These are phyloP conservation scores for Eidolon dupreanum DNA, from an alignment of 2,797 vertebrate genomes.

Conservation along the genomic window DNA sequence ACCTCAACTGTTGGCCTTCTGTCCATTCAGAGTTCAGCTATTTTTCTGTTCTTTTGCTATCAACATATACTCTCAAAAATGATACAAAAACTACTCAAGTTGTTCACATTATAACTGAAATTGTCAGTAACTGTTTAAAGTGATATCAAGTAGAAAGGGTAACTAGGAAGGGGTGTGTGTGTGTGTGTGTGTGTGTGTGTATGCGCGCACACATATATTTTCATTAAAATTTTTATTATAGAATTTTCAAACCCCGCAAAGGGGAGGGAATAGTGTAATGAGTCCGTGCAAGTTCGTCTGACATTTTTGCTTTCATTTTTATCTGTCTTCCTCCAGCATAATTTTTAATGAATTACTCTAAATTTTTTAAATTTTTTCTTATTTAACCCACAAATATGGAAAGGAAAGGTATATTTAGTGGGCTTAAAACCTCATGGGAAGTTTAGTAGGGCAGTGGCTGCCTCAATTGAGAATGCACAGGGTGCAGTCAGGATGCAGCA, in stretches of 20 bases:
- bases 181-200: too few relatives aligned
- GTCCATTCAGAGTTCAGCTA: background rate
- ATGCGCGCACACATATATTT: background rate
- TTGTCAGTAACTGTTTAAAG: background rate
- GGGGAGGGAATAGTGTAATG: background rate
- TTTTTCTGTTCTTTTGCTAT: background rate
- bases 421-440: background rate
- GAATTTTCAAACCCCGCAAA: constrained; percentile 40
- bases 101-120: background rate
- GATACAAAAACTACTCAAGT: background rate
- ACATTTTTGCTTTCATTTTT: background rate
- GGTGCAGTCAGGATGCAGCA: background rate
- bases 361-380: background rate
- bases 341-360: background rate
- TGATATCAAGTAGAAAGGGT: background rate
- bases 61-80: constrained; percentile 6
- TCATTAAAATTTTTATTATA: background rate
- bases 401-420: background rate
- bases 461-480: accelerated
- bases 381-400: background rate
- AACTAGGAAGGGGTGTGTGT: background rate
- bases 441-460: background rate
- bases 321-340: background rate
- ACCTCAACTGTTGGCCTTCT: background rate
- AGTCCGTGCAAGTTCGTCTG: background rate